A percentile compares a stretch with the other conserved stretches of the same genome.
These are phyloP conservation scores for Pelodiscus sinensis DNA, from an alignment of 2,113 vertebrate genomes.

Conservation along the genomic window DNA sequence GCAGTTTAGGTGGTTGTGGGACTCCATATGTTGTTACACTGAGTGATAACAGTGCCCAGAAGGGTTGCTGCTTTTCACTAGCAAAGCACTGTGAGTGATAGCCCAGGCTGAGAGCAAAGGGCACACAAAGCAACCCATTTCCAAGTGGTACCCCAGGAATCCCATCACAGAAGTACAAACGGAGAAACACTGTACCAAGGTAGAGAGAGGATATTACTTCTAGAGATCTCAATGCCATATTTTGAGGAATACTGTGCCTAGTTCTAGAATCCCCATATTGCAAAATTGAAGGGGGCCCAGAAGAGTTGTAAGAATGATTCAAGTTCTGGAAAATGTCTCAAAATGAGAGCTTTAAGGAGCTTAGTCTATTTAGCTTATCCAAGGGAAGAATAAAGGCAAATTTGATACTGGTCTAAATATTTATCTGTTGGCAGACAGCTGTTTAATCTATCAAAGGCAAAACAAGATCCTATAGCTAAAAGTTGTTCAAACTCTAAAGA, in stretches of 20 bases:
- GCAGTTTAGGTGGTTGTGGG: too few species aligned
- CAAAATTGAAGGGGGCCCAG: not conserved
- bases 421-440: not conserved
- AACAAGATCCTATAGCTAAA: not conserved
- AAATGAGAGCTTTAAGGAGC: not conserved
- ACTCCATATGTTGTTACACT: too few species aligned
- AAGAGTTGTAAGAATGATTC: not conserved
- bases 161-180: not conserved
- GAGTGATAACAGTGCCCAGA: too few species aligned
- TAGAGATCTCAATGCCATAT: too few species aligned
- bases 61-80: too few species aligned
- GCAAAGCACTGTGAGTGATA: too few species aligned
- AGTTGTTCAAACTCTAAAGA: not conserved
- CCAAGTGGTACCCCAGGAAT: too few species aligned
- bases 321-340: not conserved
- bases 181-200: not conserved
- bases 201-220: not conserved
- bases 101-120: too few species aligned
- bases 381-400: not conserved
- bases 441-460: not conserved
- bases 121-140: too few species aligned
- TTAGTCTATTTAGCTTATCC: not conserved
- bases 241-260: not conserved
- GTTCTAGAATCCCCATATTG: not conserved
- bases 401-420: not conserved